Evolutionary conservation across 2,797 vertebrate species (phyloP).

Genomic region (Diceros bicornis): DNA sequence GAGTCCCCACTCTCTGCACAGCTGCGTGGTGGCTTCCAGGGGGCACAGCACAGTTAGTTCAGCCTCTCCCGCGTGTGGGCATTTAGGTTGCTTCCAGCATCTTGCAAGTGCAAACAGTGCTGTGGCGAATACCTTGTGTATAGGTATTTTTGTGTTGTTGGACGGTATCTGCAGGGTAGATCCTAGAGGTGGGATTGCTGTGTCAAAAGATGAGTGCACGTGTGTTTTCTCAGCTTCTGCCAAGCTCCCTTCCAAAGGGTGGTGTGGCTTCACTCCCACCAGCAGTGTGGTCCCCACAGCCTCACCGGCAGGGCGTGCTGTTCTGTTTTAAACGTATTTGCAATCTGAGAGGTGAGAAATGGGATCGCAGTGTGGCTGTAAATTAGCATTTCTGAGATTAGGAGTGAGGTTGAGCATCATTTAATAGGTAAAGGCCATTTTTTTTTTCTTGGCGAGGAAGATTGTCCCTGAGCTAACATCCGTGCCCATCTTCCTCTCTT

Average conservation of each 20-base stretch:
- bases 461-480: too few relatives aligned
- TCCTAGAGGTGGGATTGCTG: neutral
- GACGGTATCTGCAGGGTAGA: neutral
- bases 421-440: neutral
- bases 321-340: neutral
- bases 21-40: neutral
- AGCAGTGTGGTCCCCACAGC: neutral
- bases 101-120: neutral
- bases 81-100: neutral
- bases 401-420: neutral
- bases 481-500: too few relatives aligned
- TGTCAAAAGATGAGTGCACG: neutral
- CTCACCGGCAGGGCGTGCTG: neutral
- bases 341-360: neutral
- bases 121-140: too few relatives aligned
- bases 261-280: neutral
- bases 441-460: too few relatives aligned
- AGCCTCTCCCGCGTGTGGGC: fast-evolving
- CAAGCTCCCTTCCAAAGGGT: neutral
- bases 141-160: neutral
- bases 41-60: fast-evolving
- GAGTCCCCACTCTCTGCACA: fast-evolving
- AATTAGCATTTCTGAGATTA: neutral
- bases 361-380: neutral
- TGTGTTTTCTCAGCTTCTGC: neutral